Evolutionary conservation across 2,113 vertebrate genomes (phyloP).

Genomic region (Paramormyrops kingsleyae): DNA sequence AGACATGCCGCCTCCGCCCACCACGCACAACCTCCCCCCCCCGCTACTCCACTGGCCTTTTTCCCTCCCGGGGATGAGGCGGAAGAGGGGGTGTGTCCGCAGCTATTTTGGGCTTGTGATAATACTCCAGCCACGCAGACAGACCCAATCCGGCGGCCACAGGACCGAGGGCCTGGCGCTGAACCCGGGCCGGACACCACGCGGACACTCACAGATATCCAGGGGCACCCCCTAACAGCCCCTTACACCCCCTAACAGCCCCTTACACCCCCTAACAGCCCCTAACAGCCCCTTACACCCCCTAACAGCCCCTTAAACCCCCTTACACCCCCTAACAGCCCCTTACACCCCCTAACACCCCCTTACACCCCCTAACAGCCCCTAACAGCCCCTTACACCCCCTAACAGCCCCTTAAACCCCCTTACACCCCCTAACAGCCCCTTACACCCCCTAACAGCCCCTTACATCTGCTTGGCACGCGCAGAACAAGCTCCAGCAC

Average conservation of each 20-base stretch:
- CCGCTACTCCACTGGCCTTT: not conserved
- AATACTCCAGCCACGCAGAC: not conserved
- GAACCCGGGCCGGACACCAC: not conserved
- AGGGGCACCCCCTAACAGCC: not conserved
- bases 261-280: not conserved
- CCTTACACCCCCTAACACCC: no score
- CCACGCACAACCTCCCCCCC: constrained; percentile 9
- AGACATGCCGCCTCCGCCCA: constrained; percentile 36
- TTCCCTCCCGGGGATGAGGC: not conserved
- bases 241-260: not conserved
- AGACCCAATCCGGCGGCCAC: not conserved
- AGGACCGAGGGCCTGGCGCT: not conserved
- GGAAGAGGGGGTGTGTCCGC: not conserved
- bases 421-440: not conserved
- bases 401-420: no score
- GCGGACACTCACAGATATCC: not conserved
- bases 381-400: no score
- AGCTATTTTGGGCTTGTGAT: not conserved
- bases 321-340: not conserved
- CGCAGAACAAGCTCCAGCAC: not conserved
- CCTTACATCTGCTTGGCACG: not conserved
- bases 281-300: no score
- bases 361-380: not conserved
- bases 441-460: not conserved
- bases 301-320: no score